A percentile compares a stretch with the other conserved stretches of the same genome.
These are phyloP conservation scores for Eueremaeus valkanovi DNA, from an alignment of 2,888 invertebrate genomes.

Conservation along the genomic window DNA sequence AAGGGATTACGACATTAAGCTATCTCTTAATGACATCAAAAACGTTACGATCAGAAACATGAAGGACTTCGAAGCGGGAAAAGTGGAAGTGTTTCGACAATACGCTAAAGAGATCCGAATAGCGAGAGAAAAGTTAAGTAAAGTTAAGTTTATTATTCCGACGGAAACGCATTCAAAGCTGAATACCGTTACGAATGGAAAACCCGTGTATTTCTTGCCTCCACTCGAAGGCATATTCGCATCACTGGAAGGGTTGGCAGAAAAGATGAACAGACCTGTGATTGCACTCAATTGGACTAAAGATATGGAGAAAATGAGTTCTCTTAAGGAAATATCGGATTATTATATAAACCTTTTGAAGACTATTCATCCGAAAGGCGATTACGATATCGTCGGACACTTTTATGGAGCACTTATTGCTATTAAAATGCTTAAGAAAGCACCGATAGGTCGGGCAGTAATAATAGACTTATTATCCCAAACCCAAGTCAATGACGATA, in stretches of 20 bases:
- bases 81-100: constrained; percentile 48
- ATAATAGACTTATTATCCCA: not conserved
- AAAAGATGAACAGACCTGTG: constrained; percentile 68
- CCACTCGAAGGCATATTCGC: constrained; percentile 83
- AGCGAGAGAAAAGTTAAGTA: constrained; percentile 49
- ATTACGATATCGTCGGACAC: constrained; percentile 20
- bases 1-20: constrained; percentile 80
- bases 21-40: constrained; percentile 87
- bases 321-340: not conserved
- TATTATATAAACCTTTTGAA: not conserved
- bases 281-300: constrained; percentile 83
- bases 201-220: constrained; percentile 62
- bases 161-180: constrained; percentile 66
- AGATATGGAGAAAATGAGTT: constrained; percentile 32
- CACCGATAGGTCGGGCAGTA: not conserved
- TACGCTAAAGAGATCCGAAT: constrained; percentile 26
- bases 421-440: not conserved
- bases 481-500: not conserved
- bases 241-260: constrained; percentile 68
- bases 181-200: constrained; percentile 50
- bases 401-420: not conserved
- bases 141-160: constrained; percentile 63
- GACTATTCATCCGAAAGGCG: not conserved
- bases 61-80: constrained; percentile 55
- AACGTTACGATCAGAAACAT: constrained; percentile 73